A percentile compares a stretch with the other conserved stretches of the same genome.
Evolutionary conservation across 2,113 vertebrate genomes (phyloP).

Genomic region (Ascaphus truei): DNA sequence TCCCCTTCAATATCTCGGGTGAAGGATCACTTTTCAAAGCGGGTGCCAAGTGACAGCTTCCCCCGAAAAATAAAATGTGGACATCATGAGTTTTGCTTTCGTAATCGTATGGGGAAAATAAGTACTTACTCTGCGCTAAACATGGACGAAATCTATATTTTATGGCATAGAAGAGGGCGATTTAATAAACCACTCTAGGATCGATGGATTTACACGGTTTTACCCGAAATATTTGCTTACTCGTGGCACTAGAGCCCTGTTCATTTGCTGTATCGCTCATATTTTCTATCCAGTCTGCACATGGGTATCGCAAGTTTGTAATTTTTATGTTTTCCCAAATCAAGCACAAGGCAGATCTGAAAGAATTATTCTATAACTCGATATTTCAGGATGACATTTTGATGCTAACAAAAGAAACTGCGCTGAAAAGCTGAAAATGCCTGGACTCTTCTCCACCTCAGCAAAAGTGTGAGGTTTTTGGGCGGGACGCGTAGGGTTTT

Average conservation of each 20-base stretch:
- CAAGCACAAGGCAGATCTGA: too few relatives aligned
- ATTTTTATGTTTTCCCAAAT: too few relatives aligned
- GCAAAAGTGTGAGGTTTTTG: too few relatives aligned
- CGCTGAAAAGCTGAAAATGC: too few relatives aligned
- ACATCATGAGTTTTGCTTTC: not conserved
- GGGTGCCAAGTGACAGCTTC: not conserved
- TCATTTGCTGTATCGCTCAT: not conserved
- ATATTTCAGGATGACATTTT: too few relatives aligned
- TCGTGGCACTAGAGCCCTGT: fast-evolving
- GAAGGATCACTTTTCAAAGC: not conserved
- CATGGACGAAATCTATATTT: constrained; percentile 6
- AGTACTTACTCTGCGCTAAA: not conserved
- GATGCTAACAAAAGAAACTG: too few relatives aligned
- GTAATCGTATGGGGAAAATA: not conserved
- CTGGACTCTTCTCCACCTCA: too few relatives aligned
- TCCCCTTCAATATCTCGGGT: not conserved
- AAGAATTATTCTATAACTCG: too few relatives aligned
- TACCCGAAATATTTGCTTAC: not conserved
- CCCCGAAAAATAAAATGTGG: not conserved
- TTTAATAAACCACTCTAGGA: not conserved
- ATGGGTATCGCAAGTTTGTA: too few relatives aligned
- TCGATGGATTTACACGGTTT: not conserved
- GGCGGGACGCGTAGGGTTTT: too few relatives aligned
- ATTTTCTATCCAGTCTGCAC: too few relatives aligned
- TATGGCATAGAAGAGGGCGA: not conserved